phyloP scores from a whole-genome alignment of 1,140 invertebrate genomes.

The Psix sp. region DNA sequence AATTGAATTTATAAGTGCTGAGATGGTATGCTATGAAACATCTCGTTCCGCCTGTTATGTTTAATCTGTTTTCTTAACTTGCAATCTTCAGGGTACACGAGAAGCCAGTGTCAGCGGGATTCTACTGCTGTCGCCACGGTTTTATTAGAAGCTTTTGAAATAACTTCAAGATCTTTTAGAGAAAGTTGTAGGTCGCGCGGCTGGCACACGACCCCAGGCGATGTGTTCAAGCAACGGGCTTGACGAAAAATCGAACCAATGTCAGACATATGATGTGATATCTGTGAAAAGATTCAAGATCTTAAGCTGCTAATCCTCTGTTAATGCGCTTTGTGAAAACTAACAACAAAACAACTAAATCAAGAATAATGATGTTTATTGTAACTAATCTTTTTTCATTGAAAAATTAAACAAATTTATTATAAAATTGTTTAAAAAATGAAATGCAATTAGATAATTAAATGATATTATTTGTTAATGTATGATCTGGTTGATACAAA shows the following conservation, averaged over 20 bases:
- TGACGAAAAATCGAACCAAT: constrained; percentile 5
- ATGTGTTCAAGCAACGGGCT: constrained; percentile 17
- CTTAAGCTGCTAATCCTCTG: too few relatives aligned
- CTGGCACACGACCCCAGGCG: constrained; percentile 56
- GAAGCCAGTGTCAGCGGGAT: constrained; percentile 32
- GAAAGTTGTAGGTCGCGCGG: constrained; percentile 52
- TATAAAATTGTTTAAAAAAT: too few relatives aligned
- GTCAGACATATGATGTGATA: constrained; percentile 16
- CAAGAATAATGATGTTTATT: too few relatives aligned
- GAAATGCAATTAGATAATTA: too few relatives aligned
- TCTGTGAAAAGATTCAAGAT: constrained; percentile 6
- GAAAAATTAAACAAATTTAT: too few relatives aligned
- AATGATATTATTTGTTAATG: too few relatives aligned
- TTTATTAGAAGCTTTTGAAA: constrained; percentile 46
- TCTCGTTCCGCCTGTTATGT: constrained; percentile 50
- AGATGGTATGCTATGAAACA: constrained; percentile 9
- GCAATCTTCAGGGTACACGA: constrained; percentile 37
- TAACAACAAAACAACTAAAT: too few relatives aligned
- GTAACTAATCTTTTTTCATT: too few relatives aligned
- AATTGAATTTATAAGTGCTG: constrained; percentile 31
- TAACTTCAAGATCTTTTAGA: constrained; percentile 21
- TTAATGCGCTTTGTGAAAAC: too few relatives aligned
- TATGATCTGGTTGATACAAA: too few relatives aligned
- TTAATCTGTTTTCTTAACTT: constrained; percentile 56
- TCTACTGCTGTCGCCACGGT: constrained; percentile 36